phyloP scores from a whole-genome alignment of 2,888 invertebrate genomes.

The Drosophila subquinaria region DNA sequence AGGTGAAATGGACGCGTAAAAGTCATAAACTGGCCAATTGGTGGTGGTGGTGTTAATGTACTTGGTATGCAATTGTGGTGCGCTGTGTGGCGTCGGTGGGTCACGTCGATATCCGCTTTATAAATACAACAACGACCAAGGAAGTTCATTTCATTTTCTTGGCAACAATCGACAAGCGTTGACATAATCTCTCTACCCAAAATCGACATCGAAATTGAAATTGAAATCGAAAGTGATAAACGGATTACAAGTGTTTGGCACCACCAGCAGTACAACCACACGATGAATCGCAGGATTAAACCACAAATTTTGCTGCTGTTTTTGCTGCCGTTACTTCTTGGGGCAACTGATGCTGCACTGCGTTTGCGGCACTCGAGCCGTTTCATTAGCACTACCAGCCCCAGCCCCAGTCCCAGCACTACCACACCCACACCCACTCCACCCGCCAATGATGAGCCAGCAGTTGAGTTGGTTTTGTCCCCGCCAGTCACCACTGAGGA shows the following conservation, averaged over 20 bases:
- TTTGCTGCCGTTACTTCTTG: conserved; percentile 12
- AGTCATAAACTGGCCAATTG: conserved; percentile 67
- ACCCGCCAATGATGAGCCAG: conserved; percentile 17
- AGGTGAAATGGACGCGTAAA: conserved; percentile 75
- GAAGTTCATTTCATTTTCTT: conserved; percentile 84
- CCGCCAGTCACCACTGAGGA: conserved; percentile 1
- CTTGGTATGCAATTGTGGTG: conserved; percentile 64
- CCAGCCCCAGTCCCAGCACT: neutral
- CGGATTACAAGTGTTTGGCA: conserved; percentile 46
- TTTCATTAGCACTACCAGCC: conserved; percentile 31
- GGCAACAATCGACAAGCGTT: conserved; percentile 73
- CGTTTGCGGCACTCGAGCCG: conserved; percentile 60
- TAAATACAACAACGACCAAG: conserved; percentile 84
- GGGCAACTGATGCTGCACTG: conserved; percentile 48
- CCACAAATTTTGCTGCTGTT: conserved; percentile 16
- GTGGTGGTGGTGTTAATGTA: neutral
- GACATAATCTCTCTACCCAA: conserved; percentile 61
- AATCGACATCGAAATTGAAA: no score
- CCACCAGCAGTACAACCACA: neutral
- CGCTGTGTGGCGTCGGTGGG: conserved; percentile 23
- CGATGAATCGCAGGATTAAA: conserved; percentile 42
- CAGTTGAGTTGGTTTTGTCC: neutral
- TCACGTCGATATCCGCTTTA: conserved; percentile 82
- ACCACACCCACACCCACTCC: conserved; percentile 41
- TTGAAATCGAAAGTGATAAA: conserved; percentile 56